Evolutionary conservation across 2,888 invertebrate genomes (phyloP).

Genomic region (Monopis laevigella): DNA sequence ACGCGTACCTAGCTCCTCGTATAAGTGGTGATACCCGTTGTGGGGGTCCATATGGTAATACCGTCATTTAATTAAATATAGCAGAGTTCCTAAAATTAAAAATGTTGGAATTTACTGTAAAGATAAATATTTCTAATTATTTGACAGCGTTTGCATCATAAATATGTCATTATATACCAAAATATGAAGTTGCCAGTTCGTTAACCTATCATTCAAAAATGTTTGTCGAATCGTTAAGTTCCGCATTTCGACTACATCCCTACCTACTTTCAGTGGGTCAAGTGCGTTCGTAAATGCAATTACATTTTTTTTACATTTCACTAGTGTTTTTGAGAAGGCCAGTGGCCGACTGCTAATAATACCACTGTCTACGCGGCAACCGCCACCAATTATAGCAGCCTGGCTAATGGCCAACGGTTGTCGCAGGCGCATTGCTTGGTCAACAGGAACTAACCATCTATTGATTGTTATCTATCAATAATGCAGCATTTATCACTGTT

Average conservation of each 20-base stretch:
- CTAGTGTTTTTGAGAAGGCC: slow-evolving; percentile 39
- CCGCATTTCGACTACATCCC: slow-evolving; percentile 25
- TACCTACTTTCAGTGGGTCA: slow-evolving; percentile 48
- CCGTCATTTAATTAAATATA: neutral
- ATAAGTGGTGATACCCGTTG: slow-evolving; percentile 49
- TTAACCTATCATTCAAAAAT: slow-evolving; percentile 27
- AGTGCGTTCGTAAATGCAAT: slow-evolving; percentile 46
- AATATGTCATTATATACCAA: too few relatives aligned
- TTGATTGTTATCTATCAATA: slow-evolving; percentile 45
- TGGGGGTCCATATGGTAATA: slow-evolving; percentile 39
- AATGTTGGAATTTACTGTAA: too few relatives aligned
- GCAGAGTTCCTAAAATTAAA: neutral
- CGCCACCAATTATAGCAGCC: slow-evolving; percentile 90
- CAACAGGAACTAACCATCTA: slow-evolving; percentile 45
- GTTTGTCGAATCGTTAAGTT: slow-evolving; percentile 23
- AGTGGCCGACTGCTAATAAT: slow-evolving; percentile 74
- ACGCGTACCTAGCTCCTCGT: slow-evolving; percentile 37
- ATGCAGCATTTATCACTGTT: neutral
- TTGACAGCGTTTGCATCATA: too few relatives aligned
- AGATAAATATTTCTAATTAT: too few relatives aligned
- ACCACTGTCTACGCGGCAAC: slow-evolving; percentile 68
- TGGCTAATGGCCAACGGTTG: slow-evolving; percentile 77
- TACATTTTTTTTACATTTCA: slow-evolving; percentile 32
- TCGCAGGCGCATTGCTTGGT: slow-evolving; percentile 31
- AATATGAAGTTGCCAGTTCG: slow-evolving; percentile 28